A percentile compares a stretch with the other conserved stretches of the same genome.
These are phyloP conservation scores for Leptonema lineaticorne DNA, from an alignment of 1,140 invertebrate species.

Conservation along the genomic window DNA sequence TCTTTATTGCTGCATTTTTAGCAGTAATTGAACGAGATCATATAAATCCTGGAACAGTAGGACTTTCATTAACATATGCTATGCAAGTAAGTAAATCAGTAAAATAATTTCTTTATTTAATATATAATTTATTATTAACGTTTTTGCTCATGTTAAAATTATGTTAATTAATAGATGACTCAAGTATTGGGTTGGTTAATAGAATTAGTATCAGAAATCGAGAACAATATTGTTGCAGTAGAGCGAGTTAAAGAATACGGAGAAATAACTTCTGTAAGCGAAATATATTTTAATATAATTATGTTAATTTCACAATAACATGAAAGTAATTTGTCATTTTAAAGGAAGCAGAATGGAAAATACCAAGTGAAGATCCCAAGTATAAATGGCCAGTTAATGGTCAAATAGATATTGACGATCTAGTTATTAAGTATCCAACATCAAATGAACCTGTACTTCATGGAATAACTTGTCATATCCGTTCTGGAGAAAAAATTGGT, in stretches of 20 bases:
- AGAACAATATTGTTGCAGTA: conserved; percentile 96
- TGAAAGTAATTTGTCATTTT: background rate
- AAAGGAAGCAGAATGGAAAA: conserved; percentile 73
- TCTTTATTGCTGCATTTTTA: conserved; percentile 86
- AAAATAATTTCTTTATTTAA: background rate
- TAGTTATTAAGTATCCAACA: conserved; percentile 75
- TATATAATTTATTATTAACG: background rate
- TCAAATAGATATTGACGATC: conserved; percentile 67
- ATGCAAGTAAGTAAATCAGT: conserved; percentile 63
- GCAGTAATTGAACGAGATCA: conserved; percentile 74
- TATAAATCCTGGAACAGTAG: conserved; percentile 76
- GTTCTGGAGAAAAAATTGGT: conserved; percentile 76
- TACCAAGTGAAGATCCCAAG: conserved; percentile 57
- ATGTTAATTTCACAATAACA: background rate
- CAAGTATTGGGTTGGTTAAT: conserved; percentile 96
- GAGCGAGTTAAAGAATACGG: conserved; percentile 97
- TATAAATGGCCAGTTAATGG: conserved; percentile 75
- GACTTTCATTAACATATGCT: conserved; percentile 87
- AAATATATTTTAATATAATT: background rate
- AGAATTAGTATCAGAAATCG: conserved; percentile 93
- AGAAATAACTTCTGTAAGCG: conserved; percentile 68
- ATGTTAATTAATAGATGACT: conserved; percentile 68
- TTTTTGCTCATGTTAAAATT: conserved; percentile 29
- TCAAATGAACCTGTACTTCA: conserved; percentile 81
- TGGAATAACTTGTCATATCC: conserved; percentile 68